Conservation (phyloP, 2,888 invertebrate species). For the Orthosia gracilis region DNA sequence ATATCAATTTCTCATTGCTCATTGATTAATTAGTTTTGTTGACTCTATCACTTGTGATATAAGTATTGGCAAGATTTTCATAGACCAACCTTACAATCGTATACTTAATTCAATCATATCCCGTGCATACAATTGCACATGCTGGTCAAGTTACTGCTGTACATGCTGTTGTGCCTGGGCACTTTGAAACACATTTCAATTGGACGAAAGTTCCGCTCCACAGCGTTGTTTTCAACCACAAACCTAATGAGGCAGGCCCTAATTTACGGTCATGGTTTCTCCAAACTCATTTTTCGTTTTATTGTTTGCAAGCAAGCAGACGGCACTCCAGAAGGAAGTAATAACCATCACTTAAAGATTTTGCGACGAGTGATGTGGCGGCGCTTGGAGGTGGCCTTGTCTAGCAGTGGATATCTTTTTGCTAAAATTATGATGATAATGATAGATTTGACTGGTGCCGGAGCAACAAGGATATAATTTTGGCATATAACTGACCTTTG, state of each 20-base stretch:
- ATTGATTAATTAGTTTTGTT: no score
- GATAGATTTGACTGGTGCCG: no score
- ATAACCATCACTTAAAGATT: no score
- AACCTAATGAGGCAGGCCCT: constrained; percentile 19
- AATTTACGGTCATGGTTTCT: constrained; percentile 14
- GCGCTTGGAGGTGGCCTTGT: no score
- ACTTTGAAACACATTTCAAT: neutral
- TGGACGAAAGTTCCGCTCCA: constrained; percentile 15
- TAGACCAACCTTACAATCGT: neutral
- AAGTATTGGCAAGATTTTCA: no score
- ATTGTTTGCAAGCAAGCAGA: neutral
- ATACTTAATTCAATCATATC: neutral
- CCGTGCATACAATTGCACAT: neutral
- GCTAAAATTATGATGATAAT: no score
- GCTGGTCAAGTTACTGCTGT: neutral
- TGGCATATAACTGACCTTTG: neutral
- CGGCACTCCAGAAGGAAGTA: neutral
- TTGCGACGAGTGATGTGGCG: no score
- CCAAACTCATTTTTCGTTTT: constrained; percentile 1
- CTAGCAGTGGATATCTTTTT: no score
- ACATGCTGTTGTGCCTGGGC: no score
- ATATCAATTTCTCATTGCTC: no score
- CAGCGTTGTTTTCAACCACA: constrained; percentile 4
- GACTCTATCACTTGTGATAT: no score
- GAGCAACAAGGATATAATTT: no score